Evolutionary conservation across 1,140 invertebrate species (phyloP).

Genomic region (Antheraea pernyi): DNA sequence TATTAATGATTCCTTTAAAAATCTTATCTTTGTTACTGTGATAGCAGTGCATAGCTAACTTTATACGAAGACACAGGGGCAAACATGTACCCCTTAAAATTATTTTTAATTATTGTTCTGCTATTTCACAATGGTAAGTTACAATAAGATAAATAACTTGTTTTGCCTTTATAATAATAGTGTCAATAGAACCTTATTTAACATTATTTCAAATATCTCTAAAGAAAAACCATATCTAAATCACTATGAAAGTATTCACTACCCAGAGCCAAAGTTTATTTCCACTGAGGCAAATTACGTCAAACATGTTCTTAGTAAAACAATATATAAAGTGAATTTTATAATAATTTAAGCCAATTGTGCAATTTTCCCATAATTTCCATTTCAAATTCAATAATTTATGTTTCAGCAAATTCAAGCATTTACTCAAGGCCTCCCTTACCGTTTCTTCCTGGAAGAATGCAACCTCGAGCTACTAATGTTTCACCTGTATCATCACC

Average conservation of each 20-base stretch:
- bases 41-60: neutral
- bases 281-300: neutral
- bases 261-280: neutral
- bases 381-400: neutral
- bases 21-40: neutral
- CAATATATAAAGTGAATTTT: neutral
- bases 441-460: neutral
- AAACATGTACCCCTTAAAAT: neutral
- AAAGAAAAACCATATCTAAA: neutral
- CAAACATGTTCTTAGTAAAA: neutral
- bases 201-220: too few relatives aligned
- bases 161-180: neutral
- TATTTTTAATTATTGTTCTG: neutral
- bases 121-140: conserved; percentile 1
- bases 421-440: neutral
- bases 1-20: neutral
- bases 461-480: neutral
- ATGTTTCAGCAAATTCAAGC: neutral
- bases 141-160: neutral
- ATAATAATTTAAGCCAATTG: neutral
- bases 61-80: neutral
- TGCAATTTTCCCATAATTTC: too few relatives aligned
- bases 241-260: neutral
- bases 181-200: neutral
- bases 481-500: neutral